Conservation (phyloP, 2,888 invertebrate genomes). For the Taenaris catops region DNA sequence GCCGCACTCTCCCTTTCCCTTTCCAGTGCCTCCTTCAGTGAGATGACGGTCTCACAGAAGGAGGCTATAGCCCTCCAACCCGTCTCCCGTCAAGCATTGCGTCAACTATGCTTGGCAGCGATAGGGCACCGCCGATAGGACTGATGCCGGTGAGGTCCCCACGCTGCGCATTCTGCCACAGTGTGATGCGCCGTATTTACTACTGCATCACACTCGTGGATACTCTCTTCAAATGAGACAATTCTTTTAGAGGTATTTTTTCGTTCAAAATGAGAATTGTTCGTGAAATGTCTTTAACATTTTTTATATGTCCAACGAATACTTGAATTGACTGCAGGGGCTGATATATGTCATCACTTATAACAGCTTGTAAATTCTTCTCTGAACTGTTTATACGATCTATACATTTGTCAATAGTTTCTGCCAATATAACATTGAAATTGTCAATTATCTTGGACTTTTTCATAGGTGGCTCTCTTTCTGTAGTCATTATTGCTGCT, state of each 20-base stretch:
- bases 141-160: too few relatives aligned
- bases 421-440: constrained; percentile 8
- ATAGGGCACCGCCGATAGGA: too few relatives aligned
- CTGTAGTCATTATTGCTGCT: constrained; percentile 13
- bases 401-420: constrained; percentile 38
- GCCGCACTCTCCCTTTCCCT: too few relatives aligned
- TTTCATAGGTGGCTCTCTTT: constrained; percentile 44
- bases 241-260: constrained; percentile 77
- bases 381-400: constrained; percentile 33
- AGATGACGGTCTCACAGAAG: too few relatives aligned
- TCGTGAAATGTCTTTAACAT: constrained; percentile 81
- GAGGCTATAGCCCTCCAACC: too few relatives aligned
- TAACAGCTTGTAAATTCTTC: constrained; percentile 64
- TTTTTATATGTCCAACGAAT: constrained; percentile 80
- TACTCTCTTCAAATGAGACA: constrained; percentile 88
- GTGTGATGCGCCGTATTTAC: too few relatives aligned
- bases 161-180: too few relatives aligned
- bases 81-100: too few relatives aligned
- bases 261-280: constrained; percentile 80
- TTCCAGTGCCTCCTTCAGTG: too few relatives aligned
- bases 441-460: constrained; percentile 32
- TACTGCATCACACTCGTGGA: too few relatives aligned
- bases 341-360: constrained; percentile 73
- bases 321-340: constrained; percentile 75
- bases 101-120: too few relatives aligned